Evolutionary conservation across 1,140 invertebrate genomes (phyloP), one percentile per base, ranked within the genome.

Genomic region (Diuraphis noxia): DNA sequence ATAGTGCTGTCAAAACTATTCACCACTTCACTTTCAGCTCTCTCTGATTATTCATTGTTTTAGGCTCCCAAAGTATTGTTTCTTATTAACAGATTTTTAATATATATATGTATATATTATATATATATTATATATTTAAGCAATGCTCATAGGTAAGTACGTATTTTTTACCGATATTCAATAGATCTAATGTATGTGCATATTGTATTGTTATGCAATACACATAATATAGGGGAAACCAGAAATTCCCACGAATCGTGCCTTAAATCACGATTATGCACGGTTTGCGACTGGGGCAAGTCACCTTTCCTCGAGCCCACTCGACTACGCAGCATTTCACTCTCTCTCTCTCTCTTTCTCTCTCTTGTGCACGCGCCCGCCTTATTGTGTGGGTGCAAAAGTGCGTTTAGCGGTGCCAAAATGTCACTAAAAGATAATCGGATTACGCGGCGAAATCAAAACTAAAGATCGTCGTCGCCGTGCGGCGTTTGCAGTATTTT

Each of bases 391-490:
- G 38, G 79, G 79, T 82, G 79, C 21, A 82, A 38, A 25, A 23
- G 79, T n/a, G 30, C 81, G 81, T 41, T 30, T n/a, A n/a, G 34
- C 82, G 82, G 82, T 46, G 41, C 41, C 82, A 87, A 87, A 52
- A 87, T 25, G 85, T 87, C 85, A 52, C 46, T 9, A 52, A 52
- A 34, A 87, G 46, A 87, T 87, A 87, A 87, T 87, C 85, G 85
- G 85, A 87, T 87, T 87, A 87, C 85, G 82, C 25, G 30, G 40
- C 84, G 85, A 52, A 87, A 87, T 87, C 85, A 52, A 87, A 87
- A 87, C 85, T 52, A 46, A 46, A 85, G 46, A 87, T 36, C 46
- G 46, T 46, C 40, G 34, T n/a, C 41, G 46, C n/a, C 25, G 81
- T 38, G 82, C 79, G 79, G 79, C 79, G 79, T 85, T 85, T n/a